Base-by-base conservation (phyloP, 2,888 invertebrate species). In the Sphinx pinastri region DNA sequence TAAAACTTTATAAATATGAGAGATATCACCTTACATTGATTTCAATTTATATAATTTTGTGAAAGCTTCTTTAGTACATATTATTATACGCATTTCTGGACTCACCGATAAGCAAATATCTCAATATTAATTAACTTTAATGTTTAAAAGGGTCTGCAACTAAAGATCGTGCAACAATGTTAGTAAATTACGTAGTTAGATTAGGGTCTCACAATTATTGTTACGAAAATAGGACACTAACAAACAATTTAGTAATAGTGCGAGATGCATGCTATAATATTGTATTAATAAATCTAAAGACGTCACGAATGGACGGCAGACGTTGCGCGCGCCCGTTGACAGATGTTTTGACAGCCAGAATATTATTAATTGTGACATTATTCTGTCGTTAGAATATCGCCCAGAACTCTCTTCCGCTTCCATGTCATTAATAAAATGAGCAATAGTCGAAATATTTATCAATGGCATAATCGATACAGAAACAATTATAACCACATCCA, bases 401-500 rank as follows among this genome's bases (percentile, higher is more conserved):
- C 83, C 85, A 84, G 84, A 85, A 85, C 81, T 87, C 84, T 92
- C 92, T 93, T 93, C 92, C 93, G 91, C 85, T 93, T 93, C 91
- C 89, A 92, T 83, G 87, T 93, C 93, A 93, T 94, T 93, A 92
- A 93, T 93, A 94, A 93, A 93, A 93, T 93, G 93, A 93, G 93
- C 89, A 91, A 93, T 93, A 90, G 93, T 91, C 89, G 90, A 89
- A 93, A 92, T 93, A 92, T 93, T 92, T 93, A 93, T 93, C 93
- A 93, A 93, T 93, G 93, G 92, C 93, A 94, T 94, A 93, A 94
- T 94, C 94, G 93, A 94, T 93, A 93, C 92, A 91, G 92, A 93
- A 94, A 94, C 93, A 94, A 94, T 94, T 94, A 94, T 93, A 94
- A 94, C 89, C 88, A 88, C 93, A 94, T 94, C 89, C 89, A 94